Evolutionary conservation across 2,888 invertebrate genomes (phyloP), one percentile per base, ranked within the genome.

Genomic region (Zhengitettix transpicula): DNA sequence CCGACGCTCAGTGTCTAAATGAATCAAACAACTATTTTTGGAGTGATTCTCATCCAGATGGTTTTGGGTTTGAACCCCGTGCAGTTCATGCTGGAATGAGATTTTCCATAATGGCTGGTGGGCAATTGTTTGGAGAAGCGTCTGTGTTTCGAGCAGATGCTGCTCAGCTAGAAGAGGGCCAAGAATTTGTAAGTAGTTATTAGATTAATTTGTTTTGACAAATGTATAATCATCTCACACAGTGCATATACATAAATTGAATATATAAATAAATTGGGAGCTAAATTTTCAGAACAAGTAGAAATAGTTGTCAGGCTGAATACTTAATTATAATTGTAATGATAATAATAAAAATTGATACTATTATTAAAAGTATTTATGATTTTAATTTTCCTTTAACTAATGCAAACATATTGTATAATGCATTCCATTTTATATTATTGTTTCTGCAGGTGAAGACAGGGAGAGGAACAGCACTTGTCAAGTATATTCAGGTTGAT

Each of bases 11-110:
- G 65, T 65, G 64, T 15, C 67, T 72, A 15, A 73, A 73, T 62
- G 63, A 66, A 10, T 73, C 73, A 62, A 67, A 69, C 53, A 84
- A 85, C 71, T 85, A 81, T 70, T 82, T 88, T 72, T 87, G 87
- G 86, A 86, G 86, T 40, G 87, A 88, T 72, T 85, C 82, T 52
- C 82, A 83, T 66, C 81, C 84, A 8, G 84, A 84, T 67, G 87
- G 87, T 47, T 74, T 83, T 61, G 87, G 85, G 57, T 75, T 84
- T 69, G 84, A 84, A 69, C 77, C 83, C 2, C 77, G 83, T 55
- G 85, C 84, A 10, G 78, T 85, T 44, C 78, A 79, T 63, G 80
- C 80, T 47, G 82, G 82, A 42, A 83, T 83, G 82, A 79, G 78
- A 67, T 84, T 85, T 71, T 70, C 75, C 14, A 77, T 85, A 59